A percentile compares a stretch with the other conserved stretches of the same genome.
These are phyloP conservation scores for Dascillus cervinus DNA, from an alignment of 2,888 invertebrate species.

Conservation along the genomic window DNA sequence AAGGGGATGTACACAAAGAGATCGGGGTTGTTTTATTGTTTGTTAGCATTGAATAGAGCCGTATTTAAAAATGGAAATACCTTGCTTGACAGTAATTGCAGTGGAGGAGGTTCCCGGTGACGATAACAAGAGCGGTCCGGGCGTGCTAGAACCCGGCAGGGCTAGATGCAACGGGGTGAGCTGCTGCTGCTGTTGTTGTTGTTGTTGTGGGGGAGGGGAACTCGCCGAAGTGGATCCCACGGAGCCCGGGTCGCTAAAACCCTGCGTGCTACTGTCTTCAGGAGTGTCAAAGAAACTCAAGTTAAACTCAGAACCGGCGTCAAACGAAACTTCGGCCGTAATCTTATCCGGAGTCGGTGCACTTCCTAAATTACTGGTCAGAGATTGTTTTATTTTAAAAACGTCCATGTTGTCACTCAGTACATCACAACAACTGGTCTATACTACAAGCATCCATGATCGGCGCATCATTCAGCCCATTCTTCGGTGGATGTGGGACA, in stretches of 20 bases:
- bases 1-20: too few species aligned
- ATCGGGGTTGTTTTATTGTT: too few species aligned
- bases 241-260: constrained; percentile 60
- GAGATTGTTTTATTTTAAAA: constrained; percentile 61
- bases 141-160: constrained; percentile 29
- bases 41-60: too few species aligned
- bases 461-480: constrained; percentile 13
- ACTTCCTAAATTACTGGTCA: constrained; percentile 53
- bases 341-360: constrained; percentile 54
- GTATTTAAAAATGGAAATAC: too few species aligned
- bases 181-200: constrained; percentile 17
- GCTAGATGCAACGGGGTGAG: constrained; percentile 30
- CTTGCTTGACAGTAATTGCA: constrained; percentile 36
- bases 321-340: constrained; percentile 60
- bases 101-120: constrained; percentile 30
- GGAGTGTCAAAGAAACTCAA: constrained; percentile 70
- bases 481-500: constrained; percentile 8
- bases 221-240: constrained; percentile 50
- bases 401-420: constrained; percentile 53
- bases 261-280: constrained; percentile 60
- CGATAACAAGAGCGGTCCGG: constrained; percentile 30
- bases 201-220: constrained; percentile 39
- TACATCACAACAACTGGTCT: constrained; percentile 10
- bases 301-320: constrained; percentile 71
- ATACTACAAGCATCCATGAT: constrained; percentile 14